Base-by-base conservation (phyloP, 2,797 vertebrate species). In the Chrysocyon brachyurus region DNA sequence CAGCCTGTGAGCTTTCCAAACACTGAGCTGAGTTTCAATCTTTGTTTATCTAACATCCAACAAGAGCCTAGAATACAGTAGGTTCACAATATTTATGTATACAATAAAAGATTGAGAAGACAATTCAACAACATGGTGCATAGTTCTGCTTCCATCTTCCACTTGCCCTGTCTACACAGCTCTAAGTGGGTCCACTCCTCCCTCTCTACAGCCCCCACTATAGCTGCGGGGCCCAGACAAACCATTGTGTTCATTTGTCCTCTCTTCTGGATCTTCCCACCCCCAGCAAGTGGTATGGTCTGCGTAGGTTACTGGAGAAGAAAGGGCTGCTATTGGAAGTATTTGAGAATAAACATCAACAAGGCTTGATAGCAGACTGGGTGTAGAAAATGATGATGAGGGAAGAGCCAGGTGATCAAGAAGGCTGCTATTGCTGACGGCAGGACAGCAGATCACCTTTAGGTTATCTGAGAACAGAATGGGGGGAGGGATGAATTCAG, bases 21-120 rank as follows among this genome's bases (percentile, higher is more conserved):
- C 56, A 82, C 90, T n/a, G 1, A 91, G 61, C 14, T 94, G 49
- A 57, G 33, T 59, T 97, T 89, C 77, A 49, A 12, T 89, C 59
- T 73, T 64, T 94, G 31, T 78, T 72, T 97, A 31, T 61, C 52
- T 61, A 63, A 52, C 36, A 86, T 10, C 77, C 54, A 92, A 26
- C 1, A 59, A 93, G 5, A 24, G 4, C 33, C 46, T 77, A 61
- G 59, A 96, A 75, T 14, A 28, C 19, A 72, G 49, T 36, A 59
- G 12, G 8, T 33, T 91, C 92, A 91, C n/a, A 91, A 84, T 61
- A 70, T 72, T 86, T 64, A 87, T 40, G 49, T 59, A 56, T 11
- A 54, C 10, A 86, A 63, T 77, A 22, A 94, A 94, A 93, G 46
- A 57, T 2, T 68, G 52, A 96, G 87, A 87, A 90, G 26, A 90